Evolutionary conservation across 2,888 invertebrate genomes (phyloP).

Genomic region (Leistus spinibarbis): DNA sequence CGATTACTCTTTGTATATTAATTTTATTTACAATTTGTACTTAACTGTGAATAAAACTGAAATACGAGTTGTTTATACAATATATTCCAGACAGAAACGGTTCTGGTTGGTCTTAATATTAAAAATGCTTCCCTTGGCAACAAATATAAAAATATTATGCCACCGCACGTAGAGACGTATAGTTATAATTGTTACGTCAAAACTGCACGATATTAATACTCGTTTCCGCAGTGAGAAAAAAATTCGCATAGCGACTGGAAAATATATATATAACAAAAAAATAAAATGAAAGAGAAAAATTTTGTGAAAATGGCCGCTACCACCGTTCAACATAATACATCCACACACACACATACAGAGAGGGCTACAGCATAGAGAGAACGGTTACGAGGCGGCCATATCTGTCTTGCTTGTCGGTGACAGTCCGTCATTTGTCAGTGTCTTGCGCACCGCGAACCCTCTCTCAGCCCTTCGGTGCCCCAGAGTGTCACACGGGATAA

Average conservation of each 20-base stretch:
- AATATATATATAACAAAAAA: slow-evolving; percentile 29
- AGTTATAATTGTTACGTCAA: slow-evolving; percentile 37
- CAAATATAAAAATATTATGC: slow-evolving; percentile 37
- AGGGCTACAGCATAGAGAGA: slow-evolving; percentile 52
- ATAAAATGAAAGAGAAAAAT: slow-evolving; percentile 44
- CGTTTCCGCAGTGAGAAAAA: slow-evolving; percentile 36
- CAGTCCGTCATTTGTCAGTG: slow-evolving; percentile 62
- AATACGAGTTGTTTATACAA: too few species aligned
- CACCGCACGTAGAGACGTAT: slow-evolving; percentile 24
- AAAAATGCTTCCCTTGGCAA: slow-evolving; percentile 7
- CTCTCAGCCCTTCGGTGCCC: slow-evolving; percentile 7
- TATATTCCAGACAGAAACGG: not conserved
- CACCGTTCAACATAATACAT: slow-evolving; percentile 45
- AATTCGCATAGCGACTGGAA: slow-evolving; percentile 40
- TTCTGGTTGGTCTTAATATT: not conserved
- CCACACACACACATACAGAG: slow-evolving; percentile 50
- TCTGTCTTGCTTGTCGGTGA: slow-evolving; percentile 62
- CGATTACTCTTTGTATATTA: too few species aligned
- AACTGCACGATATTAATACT: slow-evolving; percentile 33
- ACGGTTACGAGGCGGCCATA: slow-evolving; percentile 58
- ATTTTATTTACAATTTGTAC: too few species aligned
- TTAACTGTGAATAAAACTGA: not conserved
- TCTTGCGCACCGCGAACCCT: slow-evolving; percentile 57
- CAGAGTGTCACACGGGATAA: slow-evolving; percentile 59
- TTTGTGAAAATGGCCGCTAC: slow-evolving; percentile 56